These are phyloP conservation scores for Coleophora deauratella DNA, from an alignment of 2,888 invertebrate species.

Conservation along the genomic window DNA sequence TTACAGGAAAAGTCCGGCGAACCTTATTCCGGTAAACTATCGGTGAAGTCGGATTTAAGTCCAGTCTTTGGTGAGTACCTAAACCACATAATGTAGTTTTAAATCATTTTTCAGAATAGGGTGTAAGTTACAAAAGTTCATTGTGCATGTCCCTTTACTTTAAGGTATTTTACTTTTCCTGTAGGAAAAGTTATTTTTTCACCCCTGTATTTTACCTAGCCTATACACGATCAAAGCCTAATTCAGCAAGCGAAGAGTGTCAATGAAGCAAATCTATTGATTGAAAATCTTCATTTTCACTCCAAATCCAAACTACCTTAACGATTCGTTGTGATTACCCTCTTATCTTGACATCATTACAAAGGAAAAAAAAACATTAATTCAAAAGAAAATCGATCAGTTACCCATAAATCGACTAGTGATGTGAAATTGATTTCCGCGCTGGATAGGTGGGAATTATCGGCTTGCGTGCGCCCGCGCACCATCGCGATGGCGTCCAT, in stretches of 20 bases:
- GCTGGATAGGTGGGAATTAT: slow-evolving; percentile 44
- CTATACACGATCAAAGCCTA: too few relatives aligned
- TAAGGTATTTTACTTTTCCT: too few relatives aligned
- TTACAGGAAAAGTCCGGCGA: slow-evolving; percentile 89
- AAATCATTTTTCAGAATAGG: neutral
- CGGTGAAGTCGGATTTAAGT: slow-evolving; percentile 88
- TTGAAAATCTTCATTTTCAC: too few relatives aligned
- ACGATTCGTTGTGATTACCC: too few relatives aligned
- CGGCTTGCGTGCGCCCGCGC: slow-evolving; percentile 33
- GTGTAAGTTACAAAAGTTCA: neutral
- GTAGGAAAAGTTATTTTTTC: too few relatives aligned
- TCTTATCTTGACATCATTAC: too few relatives aligned
- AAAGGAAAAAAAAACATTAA: slow-evolving; percentile 4
- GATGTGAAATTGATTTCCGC: slow-evolving; percentile 57
- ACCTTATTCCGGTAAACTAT: slow-evolving; percentile 84
- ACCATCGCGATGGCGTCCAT: slow-evolving; percentile 37
- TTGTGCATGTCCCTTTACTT: too few relatives aligned
- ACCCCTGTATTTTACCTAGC: too few relatives aligned
- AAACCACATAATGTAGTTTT: neutral
- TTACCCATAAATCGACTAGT: slow-evolving; percentile 38
- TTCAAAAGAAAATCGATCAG: slow-evolving; percentile 30
- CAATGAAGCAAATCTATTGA: too few relatives aligned
- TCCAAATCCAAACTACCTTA: too few relatives aligned
- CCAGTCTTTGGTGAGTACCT: slow-evolving; percentile 88
- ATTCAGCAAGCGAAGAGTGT: too few relatives aligned